A percentile compares a stretch with the other conserved stretches of the same genome.
Evolutionary conservation across 2,797 vertebrate species (phyloP).

Genomic region (Schizothorax lantsangensis): DNA sequence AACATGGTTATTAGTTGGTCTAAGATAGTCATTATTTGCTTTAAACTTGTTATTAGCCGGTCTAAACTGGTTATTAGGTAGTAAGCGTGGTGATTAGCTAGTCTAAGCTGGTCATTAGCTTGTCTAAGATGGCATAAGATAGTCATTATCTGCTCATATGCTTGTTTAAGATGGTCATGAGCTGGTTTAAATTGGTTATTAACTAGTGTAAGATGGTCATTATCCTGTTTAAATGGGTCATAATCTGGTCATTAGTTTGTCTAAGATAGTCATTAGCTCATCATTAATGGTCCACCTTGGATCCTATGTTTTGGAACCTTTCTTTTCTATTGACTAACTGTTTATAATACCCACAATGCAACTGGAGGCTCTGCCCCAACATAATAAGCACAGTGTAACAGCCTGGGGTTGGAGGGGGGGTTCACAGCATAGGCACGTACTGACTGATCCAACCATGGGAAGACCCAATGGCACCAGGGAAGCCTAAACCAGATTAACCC

Average conservation of each 20-base stretch:
- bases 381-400: constrained; percentile 52
- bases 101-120: neutral
- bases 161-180: neutral
- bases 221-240: neutral
- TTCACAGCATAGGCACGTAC: constrained; percentile 23
- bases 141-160: neutral
- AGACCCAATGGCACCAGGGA: constrained; percentile 2
- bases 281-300: neutral
- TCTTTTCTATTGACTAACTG: neutral
- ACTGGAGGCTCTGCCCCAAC: neutral
- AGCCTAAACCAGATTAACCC: constrained; percentile 38
- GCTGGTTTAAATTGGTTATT: neutral
- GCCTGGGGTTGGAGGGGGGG: neutral
- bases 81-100: neutral
- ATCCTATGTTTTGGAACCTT: neutral
- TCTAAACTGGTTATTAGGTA: neutral
- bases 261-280: neutral
- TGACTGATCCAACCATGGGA: neutral
- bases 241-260: neutral
- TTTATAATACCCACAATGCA: constrained; percentile 9
- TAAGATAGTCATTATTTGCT: neutral
- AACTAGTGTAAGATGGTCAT: neutral
- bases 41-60: neutral
- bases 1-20: neutral
- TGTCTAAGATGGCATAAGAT: neutral